phyloP scores from a whole-genome alignment of 2,797 vertebrate species.

The Intellagama lesueurii region DNA sequence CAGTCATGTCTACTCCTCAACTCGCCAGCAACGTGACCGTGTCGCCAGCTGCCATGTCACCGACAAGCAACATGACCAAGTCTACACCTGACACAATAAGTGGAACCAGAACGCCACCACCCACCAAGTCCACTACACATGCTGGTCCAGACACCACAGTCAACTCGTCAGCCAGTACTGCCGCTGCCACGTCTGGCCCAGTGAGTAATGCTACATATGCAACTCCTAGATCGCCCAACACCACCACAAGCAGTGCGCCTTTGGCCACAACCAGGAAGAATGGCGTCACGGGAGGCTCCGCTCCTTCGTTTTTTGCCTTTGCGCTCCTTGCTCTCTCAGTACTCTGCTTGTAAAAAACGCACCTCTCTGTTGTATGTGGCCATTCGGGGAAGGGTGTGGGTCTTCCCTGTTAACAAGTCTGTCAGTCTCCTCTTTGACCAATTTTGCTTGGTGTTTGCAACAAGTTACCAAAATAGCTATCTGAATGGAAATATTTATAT shows the following conservation, averaged over 20 bases:
- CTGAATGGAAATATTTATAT: background rate
- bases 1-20: no score
- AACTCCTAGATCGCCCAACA: rapidly evolving
- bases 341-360: background rate
- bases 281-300: background rate
- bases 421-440: background rate
- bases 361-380: background rate
- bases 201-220: rapidly evolving
- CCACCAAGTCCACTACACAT: rapidly evolving
- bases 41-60: background rate
- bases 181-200: background rate
- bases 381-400: background rate
- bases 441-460: background rate
- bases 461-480: background rate
- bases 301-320: background rate
- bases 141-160: rapidly evolving
- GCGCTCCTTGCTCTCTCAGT: background rate
- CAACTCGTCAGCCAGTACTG: background rate
- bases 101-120: background rate
- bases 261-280: background rate
- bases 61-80: rapidly evolving
- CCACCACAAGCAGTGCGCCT: background rate
- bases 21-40: no score
- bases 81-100: background rate
- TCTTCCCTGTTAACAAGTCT: background rate